phyloP scores from a whole-genome alignment of 2,888 invertebrate species.

The Aporophyla nigra region DNA sequence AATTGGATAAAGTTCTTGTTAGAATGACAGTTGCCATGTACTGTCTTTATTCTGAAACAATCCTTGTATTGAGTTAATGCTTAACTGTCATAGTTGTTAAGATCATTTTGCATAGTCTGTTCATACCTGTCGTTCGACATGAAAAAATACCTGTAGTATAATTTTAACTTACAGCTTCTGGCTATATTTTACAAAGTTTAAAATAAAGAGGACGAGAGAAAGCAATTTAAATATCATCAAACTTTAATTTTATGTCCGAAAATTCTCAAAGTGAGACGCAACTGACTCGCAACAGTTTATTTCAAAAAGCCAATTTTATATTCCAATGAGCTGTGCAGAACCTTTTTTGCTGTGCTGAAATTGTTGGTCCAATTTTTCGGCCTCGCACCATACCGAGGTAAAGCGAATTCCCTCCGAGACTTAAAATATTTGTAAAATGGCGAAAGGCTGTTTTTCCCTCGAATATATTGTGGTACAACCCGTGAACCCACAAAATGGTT shows the following conservation, averaged over 20 bases:
- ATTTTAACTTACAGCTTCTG: neutral
- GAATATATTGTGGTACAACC: slow-evolving; percentile 58
- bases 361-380: slow-evolving; percentile 69
- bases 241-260: slow-evolving; percentile 45
- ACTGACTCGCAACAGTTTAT: slow-evolving; percentile 46
- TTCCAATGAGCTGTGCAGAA: slow-evolving; percentile 60
- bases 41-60: too few species aligned
- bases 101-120: too few species aligned
- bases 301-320: slow-evolving; percentile 57
- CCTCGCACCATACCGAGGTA: slow-evolving; percentile 55
- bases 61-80: too few species aligned
- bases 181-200: neutral
- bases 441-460: slow-evolving; percentile 65
- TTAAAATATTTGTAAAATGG: slow-evolving; percentile 74
- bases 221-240: slow-evolving; percentile 37
- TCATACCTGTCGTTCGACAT: too few species aligned
- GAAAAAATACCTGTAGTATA: neutral
- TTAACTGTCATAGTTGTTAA: too few species aligned
- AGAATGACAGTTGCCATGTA: too few species aligned
- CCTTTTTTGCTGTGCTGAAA: slow-evolving; percentile 60
- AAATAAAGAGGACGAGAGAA: slow-evolving; percentile 6
- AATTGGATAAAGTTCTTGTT: too few species aligned
- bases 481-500: slow-evolving; percentile 50
- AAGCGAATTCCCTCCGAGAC: slow-evolving; percentile 70
- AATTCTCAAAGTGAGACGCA: slow-evolving; percentile 14